Evolutionary conservation across 2,797 vertebrate genomes (phyloP), one percentile per base, ranked within the genome.

Genomic region (Muscicapa striata): DNA sequence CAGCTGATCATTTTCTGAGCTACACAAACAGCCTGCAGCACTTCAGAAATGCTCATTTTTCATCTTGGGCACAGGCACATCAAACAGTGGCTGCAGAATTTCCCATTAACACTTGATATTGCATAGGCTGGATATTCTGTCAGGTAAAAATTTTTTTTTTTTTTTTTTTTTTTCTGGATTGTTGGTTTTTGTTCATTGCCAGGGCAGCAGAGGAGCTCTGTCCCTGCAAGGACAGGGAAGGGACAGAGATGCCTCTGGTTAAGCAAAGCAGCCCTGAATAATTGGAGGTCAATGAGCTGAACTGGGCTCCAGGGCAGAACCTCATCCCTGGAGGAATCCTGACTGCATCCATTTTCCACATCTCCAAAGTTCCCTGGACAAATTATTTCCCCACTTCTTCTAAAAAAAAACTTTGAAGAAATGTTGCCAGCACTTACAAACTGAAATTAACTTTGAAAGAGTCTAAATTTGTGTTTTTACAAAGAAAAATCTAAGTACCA

Each of bases 121-220:
- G 7, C 11, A 30, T 0, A 36, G 23, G 17, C 32, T 24, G 74
- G n/a, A 2, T 36, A 13, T 55, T 86, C 24, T 45, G 29, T 9
- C 69, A 90, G 9, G 8, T 52, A 32, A 64, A 64, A 79, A 72
- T 36, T 36, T 36, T 36, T 36, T 36, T 36, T 26, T 41, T 43
- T 70, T 15, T 13, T 22, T 9, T 3, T 34, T 24, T 7, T 6
- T 6, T 1, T 5, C 1, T 59, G 58, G 11, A 1, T 21, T 69
- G 54, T 46, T 32, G 5, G 1, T 20, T 64, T 32, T 3, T 48
- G 5, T 8, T 21, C 1, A 0, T 2, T 30, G 32, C 4, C 34
- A 29, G 77, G 51, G 52, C 59, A 63, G 79, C 55, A 34, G 41
- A 69, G 58, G 23, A 16, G 27, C 55, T 52, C 19, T 72, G 34